Evolutionary conservation across 2,888 invertebrate genomes (phyloP).

Genomic region (Balanococcus diminutus): DNA sequence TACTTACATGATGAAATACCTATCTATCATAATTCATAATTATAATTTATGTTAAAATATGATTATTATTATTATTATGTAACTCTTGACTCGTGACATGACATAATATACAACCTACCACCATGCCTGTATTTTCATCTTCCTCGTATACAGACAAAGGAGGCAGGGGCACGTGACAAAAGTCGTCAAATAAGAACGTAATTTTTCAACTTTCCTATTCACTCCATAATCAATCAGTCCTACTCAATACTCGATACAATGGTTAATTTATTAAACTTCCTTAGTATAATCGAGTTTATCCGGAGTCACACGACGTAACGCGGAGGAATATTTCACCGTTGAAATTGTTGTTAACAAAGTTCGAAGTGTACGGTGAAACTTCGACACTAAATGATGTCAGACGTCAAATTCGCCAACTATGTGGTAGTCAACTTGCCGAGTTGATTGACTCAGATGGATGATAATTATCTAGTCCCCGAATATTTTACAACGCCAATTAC

Average conservation of each 20-base stretch:
- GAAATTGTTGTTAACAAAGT: conserved; percentile 16
- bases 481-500: neutral
- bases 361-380: neutral
- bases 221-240: neutral
- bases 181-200: neutral
- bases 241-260: neutral
- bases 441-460: conserved; percentile 19
- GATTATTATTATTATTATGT: too few species aligned
- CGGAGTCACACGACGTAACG: neutral
- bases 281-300: neutral
- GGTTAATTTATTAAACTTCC: conserved; percentile 5
- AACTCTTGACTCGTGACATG: too few species aligned
- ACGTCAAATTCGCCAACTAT: neutral
- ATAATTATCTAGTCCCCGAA: neutral
- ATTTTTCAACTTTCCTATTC: neutral
- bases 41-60: too few species aligned
- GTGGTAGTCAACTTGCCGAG: neutral
- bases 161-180: too few species aligned
- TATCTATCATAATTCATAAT: too few species aligned
- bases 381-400: conserved; percentile 16
- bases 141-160: too few species aligned
- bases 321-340: neutral
- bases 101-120: too few species aligned
- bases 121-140: too few species aligned
- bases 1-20: too few species aligned